phyloP scores from a whole-genome alignment of 2,888 invertebrate species.

The Drosophila kuntzei region DNA sequence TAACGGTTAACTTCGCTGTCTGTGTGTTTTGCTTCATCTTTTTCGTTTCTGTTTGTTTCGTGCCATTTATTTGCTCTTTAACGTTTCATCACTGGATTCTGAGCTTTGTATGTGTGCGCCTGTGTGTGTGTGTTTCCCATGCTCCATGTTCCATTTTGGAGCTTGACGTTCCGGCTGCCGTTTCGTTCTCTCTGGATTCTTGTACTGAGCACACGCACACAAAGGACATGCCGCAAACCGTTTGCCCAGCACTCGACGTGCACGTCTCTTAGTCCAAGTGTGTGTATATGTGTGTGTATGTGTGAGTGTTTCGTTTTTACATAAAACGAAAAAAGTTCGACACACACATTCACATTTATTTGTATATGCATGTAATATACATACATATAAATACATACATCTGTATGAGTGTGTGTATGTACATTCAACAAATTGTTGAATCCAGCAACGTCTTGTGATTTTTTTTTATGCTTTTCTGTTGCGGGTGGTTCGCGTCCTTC shows the following conservation, averaged over 20 bases:
- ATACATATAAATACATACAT: conserved; percentile 19
- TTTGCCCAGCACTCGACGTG: conserved; percentile 69
- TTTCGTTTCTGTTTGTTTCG: conserved; percentile 66
- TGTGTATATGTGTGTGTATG: conserved; percentile 39
- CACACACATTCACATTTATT: conserved; percentile 37
- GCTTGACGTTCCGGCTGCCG: conserved; percentile 65
- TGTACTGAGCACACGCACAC: conserved; percentile 11
- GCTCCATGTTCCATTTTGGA: conserved; percentile 45
- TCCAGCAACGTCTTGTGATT: conserved; percentile 70
- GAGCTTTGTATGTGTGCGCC: conserved; percentile 1
- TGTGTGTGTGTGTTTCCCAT: conserved; percentile 14
- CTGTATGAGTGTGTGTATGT: conserved; percentile 21
- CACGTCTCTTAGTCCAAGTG: conserved; percentile 19
- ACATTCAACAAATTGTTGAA: conserved; percentile 82
- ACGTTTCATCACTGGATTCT: conserved; percentile 55
- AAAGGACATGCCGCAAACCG: conserved; percentile 66
- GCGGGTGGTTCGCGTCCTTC: conserved; percentile 42
- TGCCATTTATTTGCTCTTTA: conserved; percentile 78
- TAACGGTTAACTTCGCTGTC: conserved; percentile 39
- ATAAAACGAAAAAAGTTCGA: conserved; percentile 61
- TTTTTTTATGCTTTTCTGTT: conserved; percentile 39
- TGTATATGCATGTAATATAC: conserved; percentile 39
- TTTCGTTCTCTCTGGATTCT: conserved; percentile 51
- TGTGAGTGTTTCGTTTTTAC: conserved; percentile 48
- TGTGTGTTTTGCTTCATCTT: conserved; percentile 55